Evolutionary conservation across 2,888 invertebrate species (phyloP), one percentile per base, ranked within the genome.

Genomic region (Heliconius sara): DNA sequence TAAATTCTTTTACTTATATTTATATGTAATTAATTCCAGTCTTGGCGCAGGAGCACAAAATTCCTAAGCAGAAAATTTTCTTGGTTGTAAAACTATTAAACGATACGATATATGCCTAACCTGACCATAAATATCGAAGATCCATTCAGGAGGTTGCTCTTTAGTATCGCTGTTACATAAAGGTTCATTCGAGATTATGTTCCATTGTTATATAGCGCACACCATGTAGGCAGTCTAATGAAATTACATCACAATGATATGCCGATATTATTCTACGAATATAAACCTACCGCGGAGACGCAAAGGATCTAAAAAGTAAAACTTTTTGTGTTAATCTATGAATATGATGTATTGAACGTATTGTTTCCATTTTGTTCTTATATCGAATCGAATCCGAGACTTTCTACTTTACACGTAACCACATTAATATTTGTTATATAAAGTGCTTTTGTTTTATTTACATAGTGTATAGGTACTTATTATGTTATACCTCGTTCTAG

Each of bases 181-280:
- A 82, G 77, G 66, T 81, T 81, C 80, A 77, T 79, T 81, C 68
- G 43, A 79, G 78, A 81, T 82, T 83, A 83, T 83, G 81, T 77
- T 63, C 81, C 83, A 84, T 84, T 84, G 84, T 84, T 83, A 82
- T 79, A 74, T 80, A 78, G 75, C 52, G 78, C 79, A 76, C 67
- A 72, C 78, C 78, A 77, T 78, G 60, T 79, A 78, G 67, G 74
- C 71, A 79, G 63, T 78, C 74, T 80, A 74, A 80, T 83, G 74
- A 66, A 57, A 73, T 84, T 81, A 83, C 83, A 81, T 83, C 83
- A 84, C 80, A 75, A 78, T 79, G 68, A 68, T 79, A 65, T 76
- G 65, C 63, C 39, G 52, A 39, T 70, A 75, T 27, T 5, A 75
- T 27, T 65, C 34, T 73, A 65, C 47, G 43, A 75, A 13, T 75